Evolutionary conservation across 2,888 invertebrate genomes (phyloP), one percentile per base, ranked within the genome.

Genomic region (Lasioglossum calceatum): DNA sequence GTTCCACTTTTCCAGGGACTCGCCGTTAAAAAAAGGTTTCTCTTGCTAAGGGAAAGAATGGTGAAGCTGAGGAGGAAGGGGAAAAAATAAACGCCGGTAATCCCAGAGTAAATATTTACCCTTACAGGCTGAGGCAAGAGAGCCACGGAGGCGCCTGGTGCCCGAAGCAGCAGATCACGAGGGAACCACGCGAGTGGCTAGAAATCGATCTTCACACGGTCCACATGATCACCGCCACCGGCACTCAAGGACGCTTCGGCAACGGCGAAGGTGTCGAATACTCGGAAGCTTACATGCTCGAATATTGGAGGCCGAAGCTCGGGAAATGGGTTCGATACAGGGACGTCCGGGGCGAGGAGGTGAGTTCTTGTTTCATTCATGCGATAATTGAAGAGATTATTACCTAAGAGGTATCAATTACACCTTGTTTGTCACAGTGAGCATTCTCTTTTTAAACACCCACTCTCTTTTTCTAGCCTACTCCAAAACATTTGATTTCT

Each of bases 101-200:
- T 89, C 87, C 86, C 72, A 88, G 77, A 81, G 81, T 80, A 91
- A 91, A 91, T 87, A 85, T 91, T 91, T 90, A 82, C 83, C 77
- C 77, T 86, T 96, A 47, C 96, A 99, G 99, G 95, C 96, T 98
- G 91, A 97, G 97, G 90, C 97, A 97, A 92, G 98, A 99, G 94
- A 96, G 96, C 89, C 97, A 97, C 93, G 98, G 98, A 23, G 99
- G 99, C 73, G 99, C 99, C 0, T 99, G 99, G 99, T 99, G 99
- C 96, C 99, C 99, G 19, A 97, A 97, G 95, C 96, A 97, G 77
- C 97, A 97, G 95, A 97, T 98, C 93, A 97, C 97, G 42, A 97
- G 97, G n/a, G 97, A 97, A 92, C 96, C 97, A 4, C 96, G 96
- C 85, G 98, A 98, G 95, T 98, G 97, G 97, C 95, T 98, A 86